Evolutionary conservation across 2,797 vertebrate species (phyloP).

Genomic region (Sebastes vulpes): DNA sequence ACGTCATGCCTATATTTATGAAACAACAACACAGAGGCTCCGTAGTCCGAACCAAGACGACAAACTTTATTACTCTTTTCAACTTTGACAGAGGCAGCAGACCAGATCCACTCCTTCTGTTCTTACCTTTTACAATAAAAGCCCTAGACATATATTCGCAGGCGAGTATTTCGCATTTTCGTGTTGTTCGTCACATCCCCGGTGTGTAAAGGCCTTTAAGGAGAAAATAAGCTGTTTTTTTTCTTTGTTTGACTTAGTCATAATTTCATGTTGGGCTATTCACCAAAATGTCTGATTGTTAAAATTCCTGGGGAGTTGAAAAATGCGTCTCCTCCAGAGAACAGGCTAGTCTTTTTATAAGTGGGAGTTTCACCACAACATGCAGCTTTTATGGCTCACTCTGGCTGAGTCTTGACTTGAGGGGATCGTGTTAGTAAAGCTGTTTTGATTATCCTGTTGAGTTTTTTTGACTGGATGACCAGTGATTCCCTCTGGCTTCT

Average conservation of each 20-base stretch:
- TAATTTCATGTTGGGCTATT: slow-evolving; percentile 18
- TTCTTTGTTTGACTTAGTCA: slow-evolving; percentile 8
- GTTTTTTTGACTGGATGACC: not conserved
- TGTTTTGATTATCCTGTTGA: not conserved
- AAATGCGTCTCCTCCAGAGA: slow-evolving; percentile 30
- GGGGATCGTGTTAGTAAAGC: not conserved
- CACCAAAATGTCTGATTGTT: slow-evolving; percentile 50
- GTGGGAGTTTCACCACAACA: slow-evolving; percentile 1
- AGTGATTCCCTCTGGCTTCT: not conserved
- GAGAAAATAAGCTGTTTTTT: not conserved
- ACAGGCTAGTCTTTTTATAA: slow-evolving; percentile 25
- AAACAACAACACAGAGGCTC: too few species aligned
- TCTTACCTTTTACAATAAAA: too few species aligned
- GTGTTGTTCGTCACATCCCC: not conserved
- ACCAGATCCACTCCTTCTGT: too few species aligned
- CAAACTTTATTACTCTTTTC: too few species aligned
- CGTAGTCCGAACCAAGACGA: too few species aligned
- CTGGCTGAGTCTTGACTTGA: not conserved
- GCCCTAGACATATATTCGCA: too few species aligned
- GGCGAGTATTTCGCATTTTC: too few species aligned
- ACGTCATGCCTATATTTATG: too few species aligned
- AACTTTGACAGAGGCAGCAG: too few species aligned
- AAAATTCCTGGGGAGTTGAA: slow-evolving; percentile 25
- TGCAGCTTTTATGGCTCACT: not conserved
- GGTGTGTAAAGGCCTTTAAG: not conserved